Conservation (phyloP, 2,113 vertebrate species). For the Seriola dumerili region DNA sequence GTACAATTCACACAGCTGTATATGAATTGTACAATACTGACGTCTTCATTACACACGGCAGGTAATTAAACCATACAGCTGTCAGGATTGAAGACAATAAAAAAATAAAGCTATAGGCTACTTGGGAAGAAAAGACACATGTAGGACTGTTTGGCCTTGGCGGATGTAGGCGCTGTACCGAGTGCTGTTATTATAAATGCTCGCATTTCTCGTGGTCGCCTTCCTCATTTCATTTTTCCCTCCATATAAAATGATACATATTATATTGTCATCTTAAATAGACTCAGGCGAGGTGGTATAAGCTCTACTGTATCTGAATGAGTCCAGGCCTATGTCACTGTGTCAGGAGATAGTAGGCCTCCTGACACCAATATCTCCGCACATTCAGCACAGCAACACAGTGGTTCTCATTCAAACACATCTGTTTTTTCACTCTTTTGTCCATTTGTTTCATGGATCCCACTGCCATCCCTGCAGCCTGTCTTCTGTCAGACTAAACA, state of each 20-base stretch:
- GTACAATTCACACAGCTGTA: no score
- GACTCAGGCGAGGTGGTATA: neutral
- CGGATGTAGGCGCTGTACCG: no score
- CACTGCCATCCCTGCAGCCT: conserved; percentile 25
- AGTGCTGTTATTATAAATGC: neutral
- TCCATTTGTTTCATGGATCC: conserved; percentile 39
- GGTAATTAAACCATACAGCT: no score
- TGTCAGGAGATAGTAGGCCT: conserved; percentile 67
- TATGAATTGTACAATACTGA: no score
- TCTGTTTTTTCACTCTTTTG: conserved; percentile 45
- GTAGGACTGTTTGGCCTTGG: no score
- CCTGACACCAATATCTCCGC: conserved; percentile 83
- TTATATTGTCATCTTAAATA: neutral
- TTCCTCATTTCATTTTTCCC: neutral
- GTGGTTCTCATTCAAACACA: conserved; percentile 77
- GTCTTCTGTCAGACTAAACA: conserved; percentile 13
- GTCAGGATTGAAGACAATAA: no score
- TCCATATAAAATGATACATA: neutral
- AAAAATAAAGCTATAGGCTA: no score
- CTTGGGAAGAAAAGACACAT: no score
- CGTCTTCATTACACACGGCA: no score
- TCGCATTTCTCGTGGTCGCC: neutral
- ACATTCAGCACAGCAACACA: conserved; percentile 69
- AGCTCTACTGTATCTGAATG: neutral
- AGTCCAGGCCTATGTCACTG: conserved; percentile 60